Percentiles rank a stretch among this genome's conserved stretches.
These are phyloP conservation scores for Lacanobia wlatinum DNA, from an alignment of 2,888 invertebrate genomes.

Conservation along the genomic window DNA sequence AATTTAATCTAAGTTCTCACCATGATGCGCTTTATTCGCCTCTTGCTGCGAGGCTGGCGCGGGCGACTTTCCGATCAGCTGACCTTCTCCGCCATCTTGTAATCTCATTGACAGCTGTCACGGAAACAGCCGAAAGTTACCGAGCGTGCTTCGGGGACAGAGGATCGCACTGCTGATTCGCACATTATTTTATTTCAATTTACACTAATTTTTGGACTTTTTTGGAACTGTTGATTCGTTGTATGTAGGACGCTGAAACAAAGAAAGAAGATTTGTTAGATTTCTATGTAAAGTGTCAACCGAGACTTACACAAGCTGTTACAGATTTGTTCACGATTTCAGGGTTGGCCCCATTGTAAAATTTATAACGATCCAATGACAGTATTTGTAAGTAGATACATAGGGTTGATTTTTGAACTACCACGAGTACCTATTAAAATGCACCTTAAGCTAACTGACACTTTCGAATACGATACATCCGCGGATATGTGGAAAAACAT, in stretches of 20 bases:
- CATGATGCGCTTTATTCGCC: conserved; percentile 88
- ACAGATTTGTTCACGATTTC: too few relatives aligned
- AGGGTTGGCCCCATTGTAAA: too few relatives aligned
- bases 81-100: conserved; percentile 87
- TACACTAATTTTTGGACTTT: conserved; percentile 43
- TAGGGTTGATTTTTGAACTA: too few relatives aligned
- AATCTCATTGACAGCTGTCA: conserved; percentile 79
- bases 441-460: neutral
- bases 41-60: conserved; percentile 83
- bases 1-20: conserved; percentile 71
- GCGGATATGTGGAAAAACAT: neutral
- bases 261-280: conserved; percentile 40
- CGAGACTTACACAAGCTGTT: too few relatives aligned
- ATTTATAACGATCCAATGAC: too few relatives aligned
- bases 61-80: conserved; percentile 88
- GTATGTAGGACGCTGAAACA: conserved; percentile 66
- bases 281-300: too few relatives aligned
- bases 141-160: conserved; percentile 61
- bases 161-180: conserved; percentile 58
- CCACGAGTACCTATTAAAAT: too few relatives aligned
- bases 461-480: neutral
- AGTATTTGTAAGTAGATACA: too few relatives aligned
- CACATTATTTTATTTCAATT: conserved; percentile 71
- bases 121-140: conserved; percentile 70
- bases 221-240: conserved; percentile 56